Evolutionary conservation across 2,797 vertebrate genomes (phyloP).

Genomic region (Chloroceryle inda): DNA sequence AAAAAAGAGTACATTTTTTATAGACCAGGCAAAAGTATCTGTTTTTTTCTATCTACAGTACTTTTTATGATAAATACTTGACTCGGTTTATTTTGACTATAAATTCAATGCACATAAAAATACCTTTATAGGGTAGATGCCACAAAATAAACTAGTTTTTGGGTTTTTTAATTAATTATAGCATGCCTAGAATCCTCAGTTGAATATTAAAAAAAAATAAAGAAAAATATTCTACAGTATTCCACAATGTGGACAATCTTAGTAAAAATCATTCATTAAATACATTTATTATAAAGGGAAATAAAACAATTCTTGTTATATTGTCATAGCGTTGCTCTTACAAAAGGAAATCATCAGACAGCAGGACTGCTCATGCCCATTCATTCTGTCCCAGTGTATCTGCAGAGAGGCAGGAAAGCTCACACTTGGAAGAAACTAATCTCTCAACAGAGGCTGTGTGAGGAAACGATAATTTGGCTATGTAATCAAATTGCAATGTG

Average conservation of each 20-base stretch:
- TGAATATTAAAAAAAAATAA: neutral
- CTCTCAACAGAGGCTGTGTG: conserved; percentile 35
- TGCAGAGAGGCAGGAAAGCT: conserved; percentile 46
- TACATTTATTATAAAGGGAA: neutral
- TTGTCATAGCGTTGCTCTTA: neutral
- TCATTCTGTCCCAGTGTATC: neutral
- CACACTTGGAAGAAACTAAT: conserved; percentile 67
- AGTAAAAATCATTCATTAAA: neutral
- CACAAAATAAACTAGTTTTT: neutral
- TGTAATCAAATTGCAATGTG: conserved; percentile 77
- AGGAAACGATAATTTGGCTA: conserved; percentile 72
- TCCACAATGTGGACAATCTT: neutral
- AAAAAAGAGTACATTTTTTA: neutral
- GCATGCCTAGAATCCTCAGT: neutral
- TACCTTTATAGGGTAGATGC: neutral
- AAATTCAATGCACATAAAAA: neutral
- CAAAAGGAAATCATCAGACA: neutral
- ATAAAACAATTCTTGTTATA: neutral
- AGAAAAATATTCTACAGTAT: neutral
- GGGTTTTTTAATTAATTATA: neutral
- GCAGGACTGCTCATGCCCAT: neutral
- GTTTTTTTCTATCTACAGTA: neutral
- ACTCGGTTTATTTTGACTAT: neutral
- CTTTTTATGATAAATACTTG: neutral
- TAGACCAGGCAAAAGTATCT: neutral